Evolutionary conservation across 2,888 invertebrate genomes (phyloP).

Genomic region (Orgyia antiqua): DNA sequence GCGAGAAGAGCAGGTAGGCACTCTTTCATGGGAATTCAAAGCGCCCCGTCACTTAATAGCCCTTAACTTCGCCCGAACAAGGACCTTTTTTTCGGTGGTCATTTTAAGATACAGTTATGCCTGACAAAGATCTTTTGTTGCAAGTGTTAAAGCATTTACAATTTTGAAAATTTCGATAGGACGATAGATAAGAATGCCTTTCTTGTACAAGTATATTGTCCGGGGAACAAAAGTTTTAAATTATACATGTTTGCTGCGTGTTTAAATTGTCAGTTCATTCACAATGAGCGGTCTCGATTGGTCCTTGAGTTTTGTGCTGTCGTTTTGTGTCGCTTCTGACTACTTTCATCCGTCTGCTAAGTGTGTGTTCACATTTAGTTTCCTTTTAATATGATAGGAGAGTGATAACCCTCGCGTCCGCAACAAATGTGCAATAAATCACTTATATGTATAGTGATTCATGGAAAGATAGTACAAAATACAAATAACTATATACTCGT

Average conservation of each 20-base stretch:
- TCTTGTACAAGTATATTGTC: conserved; percentile 16
- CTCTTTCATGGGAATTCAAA: conserved; percentile 54
- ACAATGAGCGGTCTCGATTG: conserved; percentile 22
- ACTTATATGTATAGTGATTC: conserved; percentile 48
- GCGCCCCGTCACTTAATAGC: conserved; percentile 24
- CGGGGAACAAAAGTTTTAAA: conserved; percentile 27
- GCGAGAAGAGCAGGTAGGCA: conserved; percentile 46
- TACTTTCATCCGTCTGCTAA: conserved; percentile 23
- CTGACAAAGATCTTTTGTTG: conserved; percentile 43
- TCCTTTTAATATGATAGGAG: conserved; percentile 48
- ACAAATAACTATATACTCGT: conserved; percentile 9
- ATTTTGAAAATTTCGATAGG: conserved; percentile 30
- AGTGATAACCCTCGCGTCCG: conserved; percentile 62
- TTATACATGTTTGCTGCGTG: conserved; percentile 21
- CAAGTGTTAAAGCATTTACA: conserved; percentile 44
- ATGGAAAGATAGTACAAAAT: conserved; percentile 35
- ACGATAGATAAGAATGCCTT: conserved; percentile 24
- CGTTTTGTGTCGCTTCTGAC: conserved; percentile 19
- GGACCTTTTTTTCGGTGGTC: conserved; percentile 56
- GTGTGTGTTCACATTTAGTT: conserved; percentile 24
- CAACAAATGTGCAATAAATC: conserved; percentile 44
- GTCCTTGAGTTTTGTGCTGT: conserved; percentile 26
- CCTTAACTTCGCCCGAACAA: conserved; percentile 22
- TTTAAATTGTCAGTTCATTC: conserved; percentile 31
- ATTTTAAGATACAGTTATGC: conserved; percentile 60